Base-by-base conservation (phyloP, 2,797 vertebrate genomes). In the Pygocentrus nattereri region DNA sequence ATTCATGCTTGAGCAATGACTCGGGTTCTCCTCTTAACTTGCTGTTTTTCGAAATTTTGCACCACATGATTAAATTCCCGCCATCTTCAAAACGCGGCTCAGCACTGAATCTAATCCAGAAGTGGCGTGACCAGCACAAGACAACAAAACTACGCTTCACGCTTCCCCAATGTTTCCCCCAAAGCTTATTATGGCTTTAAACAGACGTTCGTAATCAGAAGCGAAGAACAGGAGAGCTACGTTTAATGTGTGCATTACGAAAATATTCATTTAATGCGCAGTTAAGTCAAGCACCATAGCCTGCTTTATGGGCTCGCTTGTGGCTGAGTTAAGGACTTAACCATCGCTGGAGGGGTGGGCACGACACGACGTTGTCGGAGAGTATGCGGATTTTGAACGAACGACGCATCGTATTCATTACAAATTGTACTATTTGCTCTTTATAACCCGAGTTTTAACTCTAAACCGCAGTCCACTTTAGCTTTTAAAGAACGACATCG, bases 61-160 rank as follows among this genome's bases (percentile, higher is more conserved):
- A 74, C 38, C 75, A 82, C 81, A 68, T 78, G 81, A 78, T 78
- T 78, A 31, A 82, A 67, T 50, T 38, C 81, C 80, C 80, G 80
- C 80, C 81, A 82, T 82, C 75, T 82, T 82, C 69, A 82, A 82
- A 81, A 69, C 7, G 19, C 74, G 61, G 41, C 56, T 80, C 67
- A 70, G 27, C 13, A 8, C 56, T 64, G n/a, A 44, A 49, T 38
- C 27, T 73, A 19, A 79, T 49, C 27, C 38, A 49, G 41, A 10
- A 18, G 68, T 70, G 47, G 59, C 61, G 69, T 25, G 80, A 62
- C 56, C 38, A 56, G 4, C 19, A n/a, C 41, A 38, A 38, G 41
- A 44, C 8, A 44, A 12, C 41, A 44, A 12, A 44, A 44, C 41
- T 44, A 44, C 41, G 41, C 10, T 44, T 44, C 11, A 44, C 44